A percentile compares a stretch with the other conserved stretches of the same genome.
These are phyloP conservation scores for Xerus rutilus DNA, from an alignment of 2,797 vertebrate genomes.

Conservation along the genomic window DNA sequence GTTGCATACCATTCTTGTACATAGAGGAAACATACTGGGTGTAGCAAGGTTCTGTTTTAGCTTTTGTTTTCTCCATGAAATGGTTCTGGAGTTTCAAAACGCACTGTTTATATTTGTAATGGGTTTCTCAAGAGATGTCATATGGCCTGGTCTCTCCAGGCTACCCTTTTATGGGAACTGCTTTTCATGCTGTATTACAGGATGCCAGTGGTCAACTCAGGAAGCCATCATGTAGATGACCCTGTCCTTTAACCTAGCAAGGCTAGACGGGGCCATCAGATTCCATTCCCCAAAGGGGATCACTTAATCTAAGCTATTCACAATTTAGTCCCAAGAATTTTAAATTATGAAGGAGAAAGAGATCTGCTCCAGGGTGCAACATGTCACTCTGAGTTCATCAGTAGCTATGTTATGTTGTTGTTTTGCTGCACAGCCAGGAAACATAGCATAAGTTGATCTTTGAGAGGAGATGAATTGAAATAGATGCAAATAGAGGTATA, in stretches of 20 bases:
- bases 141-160: neutral
- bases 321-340: neutral
- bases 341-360: neutral
- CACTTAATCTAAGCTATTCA: neutral
- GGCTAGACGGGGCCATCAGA: neutral
- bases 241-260: neutral
- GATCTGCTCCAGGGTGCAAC: neutral
- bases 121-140: neutral
- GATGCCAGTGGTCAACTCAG: neutral
- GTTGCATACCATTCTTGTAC: accelerated
- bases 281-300: neutral
- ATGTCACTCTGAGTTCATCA: neutral
- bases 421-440: neutral
- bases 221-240: neutral
- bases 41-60: neutral
- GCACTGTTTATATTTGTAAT: neutral
- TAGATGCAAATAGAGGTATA: neutral
- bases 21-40: neutral
- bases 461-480: neutral
- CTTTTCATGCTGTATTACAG: neutral
- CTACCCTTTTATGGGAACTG: neutral
- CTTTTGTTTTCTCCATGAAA: neutral
- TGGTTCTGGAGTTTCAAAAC: neutral
- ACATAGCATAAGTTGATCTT: neutral
- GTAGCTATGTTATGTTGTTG: neutral